A percentile compares a stretch with the other conserved stretches of the same genome.
Conservation (phyloP, 1,140 invertebrate species). For the Leptopilina boulardi region DNA sequence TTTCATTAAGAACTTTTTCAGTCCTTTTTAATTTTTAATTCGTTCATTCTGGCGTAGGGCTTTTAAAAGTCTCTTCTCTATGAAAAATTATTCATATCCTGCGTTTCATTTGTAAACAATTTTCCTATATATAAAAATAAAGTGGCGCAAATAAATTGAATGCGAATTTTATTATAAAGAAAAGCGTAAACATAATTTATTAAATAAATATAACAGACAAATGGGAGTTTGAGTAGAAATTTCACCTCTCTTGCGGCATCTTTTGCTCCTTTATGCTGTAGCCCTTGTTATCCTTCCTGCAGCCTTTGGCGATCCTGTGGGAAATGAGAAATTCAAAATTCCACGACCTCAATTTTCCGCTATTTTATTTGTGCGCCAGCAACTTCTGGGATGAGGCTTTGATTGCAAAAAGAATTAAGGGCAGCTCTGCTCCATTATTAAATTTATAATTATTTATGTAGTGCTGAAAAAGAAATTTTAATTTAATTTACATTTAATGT, state of each 20-base stretch:
- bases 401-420: neutral
- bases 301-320: neutral
- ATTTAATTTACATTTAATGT: neutral
- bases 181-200: neutral
- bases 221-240: neutral
- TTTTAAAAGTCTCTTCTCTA: neutral
- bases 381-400: neutral
- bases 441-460: neutral
- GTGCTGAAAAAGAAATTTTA: neutral
- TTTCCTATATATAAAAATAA: too few species aligned
- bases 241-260: neutral
- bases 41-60: neutral
- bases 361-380: conserved; percentile 6
- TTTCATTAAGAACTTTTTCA: conserved; percentile 3
- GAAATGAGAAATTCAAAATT: conserved; percentile 15
- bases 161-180: neutral
- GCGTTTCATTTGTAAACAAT: neutral
- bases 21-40: conserved; percentile 1
- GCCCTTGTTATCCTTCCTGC: neutral
- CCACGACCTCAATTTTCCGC: conserved; percentile 2
- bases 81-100: neutral
- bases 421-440: neutral
- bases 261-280: neutral
- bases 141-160: too few species aligned
- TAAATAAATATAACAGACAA: neutral